These are phyloP conservation scores for Scotopteryx bipunctaria DNA, from an alignment of 2,888 invertebrate genomes.

Conservation along the genomic window DNA sequence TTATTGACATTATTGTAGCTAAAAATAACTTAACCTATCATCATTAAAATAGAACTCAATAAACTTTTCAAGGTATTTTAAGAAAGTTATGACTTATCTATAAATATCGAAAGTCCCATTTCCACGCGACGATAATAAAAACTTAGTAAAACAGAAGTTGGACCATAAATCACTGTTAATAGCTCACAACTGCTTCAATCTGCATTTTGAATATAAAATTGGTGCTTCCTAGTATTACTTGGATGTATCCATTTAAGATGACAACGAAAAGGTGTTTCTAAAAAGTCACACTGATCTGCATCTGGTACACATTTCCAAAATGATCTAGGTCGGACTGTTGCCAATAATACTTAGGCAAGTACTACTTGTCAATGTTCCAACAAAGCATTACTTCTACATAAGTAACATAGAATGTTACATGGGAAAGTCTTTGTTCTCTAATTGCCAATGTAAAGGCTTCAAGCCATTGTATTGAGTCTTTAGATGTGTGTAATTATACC, in stretches of 20 bases:
- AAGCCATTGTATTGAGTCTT: conserved; percentile 42
- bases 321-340: too few relatives aligned
- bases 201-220: background rate
- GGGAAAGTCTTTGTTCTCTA: conserved; percentile 42
- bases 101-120: conserved; percentile 19
- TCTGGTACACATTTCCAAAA: too few relatives aligned
- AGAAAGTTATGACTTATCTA: conserved; percentile 2
- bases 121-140: conserved; percentile 26
- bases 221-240: background rate
- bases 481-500: conserved; percentile 60
- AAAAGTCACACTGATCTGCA: too few relatives aligned
- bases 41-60: too few relatives aligned
- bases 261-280: too few relatives aligned
- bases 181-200: conserved; percentile 25
- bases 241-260: too few relatives aligned
- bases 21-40: too few relatives aligned
- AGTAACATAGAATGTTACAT: conserved; percentile 15
- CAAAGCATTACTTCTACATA: conserved; percentile 8
- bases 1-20: too few relatives aligned
- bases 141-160: conserved; percentile 25
- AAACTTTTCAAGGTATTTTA: background rate
- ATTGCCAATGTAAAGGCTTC: conserved; percentile 43
- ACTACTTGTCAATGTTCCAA: conserved; percentile 3
- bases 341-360: too few relatives aligned
- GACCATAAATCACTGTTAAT: conserved; percentile 25